Evolutionary conservation across 2,888 invertebrate species (phyloP).

Genomic region (Nasonovia ribisnigri): DNA sequence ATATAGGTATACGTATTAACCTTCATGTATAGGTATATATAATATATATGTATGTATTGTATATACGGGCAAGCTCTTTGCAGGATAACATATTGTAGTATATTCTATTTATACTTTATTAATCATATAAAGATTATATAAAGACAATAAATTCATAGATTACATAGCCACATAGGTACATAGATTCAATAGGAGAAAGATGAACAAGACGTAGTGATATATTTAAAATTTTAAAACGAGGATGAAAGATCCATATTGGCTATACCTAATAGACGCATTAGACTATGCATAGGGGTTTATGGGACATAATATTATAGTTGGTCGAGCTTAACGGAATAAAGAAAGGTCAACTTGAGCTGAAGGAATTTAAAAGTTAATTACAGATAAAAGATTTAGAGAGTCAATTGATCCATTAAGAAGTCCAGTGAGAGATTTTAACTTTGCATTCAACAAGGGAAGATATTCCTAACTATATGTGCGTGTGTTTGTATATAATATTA

Average conservation of each 20-base stretch:
- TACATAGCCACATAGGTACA: neutral
- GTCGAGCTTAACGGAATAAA: neutral
- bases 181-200: neutral
- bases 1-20: neutral
- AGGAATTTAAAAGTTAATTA: neutral
- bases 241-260: neutral
- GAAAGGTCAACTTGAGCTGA: neutral
- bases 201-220: neutral
- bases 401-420: neutral
- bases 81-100: neutral
- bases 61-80: neutral
- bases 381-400: neutral
- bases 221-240: neutral
- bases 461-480: neutral
- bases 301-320: neutral
- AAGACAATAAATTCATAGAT: too few species aligned
- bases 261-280: neutral
- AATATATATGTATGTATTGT: neutral
- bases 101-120: neutral
- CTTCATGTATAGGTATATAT: neutral
- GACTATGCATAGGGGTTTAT: neutral
- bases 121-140: neutral
- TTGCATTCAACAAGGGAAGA: neutral
- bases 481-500: neutral
- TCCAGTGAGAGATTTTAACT: neutral